Conservation (phyloP, 2,888 invertebrate genomes). For the Pyrrhosoma nymphula region DNA sequence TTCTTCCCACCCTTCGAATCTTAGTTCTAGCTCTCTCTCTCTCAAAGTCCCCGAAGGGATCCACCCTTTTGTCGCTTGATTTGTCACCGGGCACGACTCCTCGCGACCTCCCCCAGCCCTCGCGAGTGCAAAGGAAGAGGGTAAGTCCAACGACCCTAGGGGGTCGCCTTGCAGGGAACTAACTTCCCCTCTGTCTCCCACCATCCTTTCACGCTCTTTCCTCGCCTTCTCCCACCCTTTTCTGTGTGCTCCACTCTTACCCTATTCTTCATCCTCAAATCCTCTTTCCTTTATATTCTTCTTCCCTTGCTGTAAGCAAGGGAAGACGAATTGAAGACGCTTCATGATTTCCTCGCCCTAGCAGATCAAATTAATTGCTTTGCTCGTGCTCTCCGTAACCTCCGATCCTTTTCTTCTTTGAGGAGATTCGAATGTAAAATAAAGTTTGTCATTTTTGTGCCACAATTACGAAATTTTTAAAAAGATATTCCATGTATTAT, state of each 20-base stretch:
- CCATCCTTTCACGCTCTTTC: neutral
- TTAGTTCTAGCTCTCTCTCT: neutral
- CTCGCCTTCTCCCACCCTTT: neutral
- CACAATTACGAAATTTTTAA: too few species aligned
- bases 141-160: constrained; percentile 46
- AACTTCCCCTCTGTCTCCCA: neutral
- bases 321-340: too few species aligned
- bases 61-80: constrained; percentile 47
- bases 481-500: too few species aligned
- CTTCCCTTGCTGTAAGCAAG: too few species aligned
- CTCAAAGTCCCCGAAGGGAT: neutral
- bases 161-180: constrained; percentile 33
- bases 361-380: too few species aligned
- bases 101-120: neutral
- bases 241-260: neutral
- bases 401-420: too few species aligned
- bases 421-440: too few species aligned
- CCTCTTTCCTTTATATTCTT: neutral
- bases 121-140: constrained; percentile 1
- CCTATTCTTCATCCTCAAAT: neutral
- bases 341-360: too few species aligned
- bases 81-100: constrained; percentile 60
- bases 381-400: too few species aligned
- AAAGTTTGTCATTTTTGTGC: too few species aligned
- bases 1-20: neutral